Evolutionary conservation across 2,113 vertebrate species (phyloP).

Genomic region (Athene noctua): DNA sequence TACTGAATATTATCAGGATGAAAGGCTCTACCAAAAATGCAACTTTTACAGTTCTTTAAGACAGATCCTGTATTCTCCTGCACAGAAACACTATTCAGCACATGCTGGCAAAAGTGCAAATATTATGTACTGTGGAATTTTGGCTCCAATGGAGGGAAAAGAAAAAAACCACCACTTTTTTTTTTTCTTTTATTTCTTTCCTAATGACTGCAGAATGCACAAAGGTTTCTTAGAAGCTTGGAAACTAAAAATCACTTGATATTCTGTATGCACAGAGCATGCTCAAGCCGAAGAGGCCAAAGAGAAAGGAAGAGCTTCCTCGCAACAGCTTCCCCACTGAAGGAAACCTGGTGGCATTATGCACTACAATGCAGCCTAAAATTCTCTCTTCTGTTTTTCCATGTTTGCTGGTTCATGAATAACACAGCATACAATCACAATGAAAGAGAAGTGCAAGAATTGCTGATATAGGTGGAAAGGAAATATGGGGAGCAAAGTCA

Average conservation of each 20-base stretch:
- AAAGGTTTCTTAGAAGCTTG: slow-evolving; percentile 10
- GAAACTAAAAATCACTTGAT: neutral
- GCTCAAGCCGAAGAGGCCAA: neutral
- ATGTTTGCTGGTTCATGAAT: neutral
- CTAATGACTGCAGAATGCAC: neutral
- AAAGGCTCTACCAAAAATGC: neutral
- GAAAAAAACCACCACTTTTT: neutral
- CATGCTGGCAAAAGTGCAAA: slow-evolving; percentile 9
- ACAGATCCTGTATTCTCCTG: neutral
- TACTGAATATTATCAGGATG: neutral
- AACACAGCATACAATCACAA: neutral
- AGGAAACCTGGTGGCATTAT: neutral
- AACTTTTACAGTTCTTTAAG: neutral
- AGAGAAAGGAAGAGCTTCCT: neutral
- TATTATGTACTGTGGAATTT: neutral
- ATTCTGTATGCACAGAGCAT: neutral
- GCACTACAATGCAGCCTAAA: neutral
- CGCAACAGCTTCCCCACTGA: neutral
- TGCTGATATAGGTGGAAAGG: neutral
- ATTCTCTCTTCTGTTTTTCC: neutral
- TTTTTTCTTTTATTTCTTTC: neutral
- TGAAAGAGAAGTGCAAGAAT: neutral
- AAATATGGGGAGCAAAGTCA: neutral
- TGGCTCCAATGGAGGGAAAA: neutral
- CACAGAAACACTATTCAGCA: slow-evolving; percentile 40